A percentile compares a stretch with the other conserved stretches of the same genome.
Evolutionary conservation across 2,888 invertebrate species (phyloP).

Genomic region (Fissipunctia ypsillon): DNA sequence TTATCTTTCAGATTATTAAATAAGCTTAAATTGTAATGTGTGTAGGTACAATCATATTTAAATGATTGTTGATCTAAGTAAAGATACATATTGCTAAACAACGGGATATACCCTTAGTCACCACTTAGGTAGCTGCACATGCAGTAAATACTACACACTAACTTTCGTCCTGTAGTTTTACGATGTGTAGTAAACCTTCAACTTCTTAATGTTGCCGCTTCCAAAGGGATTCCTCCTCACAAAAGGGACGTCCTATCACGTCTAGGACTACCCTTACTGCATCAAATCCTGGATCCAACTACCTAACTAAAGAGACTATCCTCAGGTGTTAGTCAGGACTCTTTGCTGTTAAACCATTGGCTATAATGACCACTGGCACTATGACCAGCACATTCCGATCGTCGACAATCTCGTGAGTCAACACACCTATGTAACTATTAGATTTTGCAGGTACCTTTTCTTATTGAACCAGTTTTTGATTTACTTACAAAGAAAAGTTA

Average conservation of each 20-base stretch:
- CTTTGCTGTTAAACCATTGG: neutral
- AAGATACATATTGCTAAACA: constrained; percentile 5
- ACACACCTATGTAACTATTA: neutral
- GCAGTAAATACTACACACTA: neutral
- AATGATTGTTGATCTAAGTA: neutral
- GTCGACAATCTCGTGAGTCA: neutral
- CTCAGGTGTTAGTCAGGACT: neutral
- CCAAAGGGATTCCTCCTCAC: neutral
- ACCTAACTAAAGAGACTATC: neutral
- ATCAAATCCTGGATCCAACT: neutral
- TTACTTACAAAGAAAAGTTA: neutral
- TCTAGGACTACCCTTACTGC: neutral
- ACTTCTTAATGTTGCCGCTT: neutral
- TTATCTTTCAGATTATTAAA: constrained; percentile 30
- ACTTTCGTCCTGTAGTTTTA: neutral
- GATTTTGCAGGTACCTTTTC: neutral
- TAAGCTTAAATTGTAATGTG: constrained; percentile 5
- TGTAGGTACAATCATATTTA: constrained; percentile 1
- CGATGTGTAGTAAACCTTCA: neutral
- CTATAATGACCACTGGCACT: neutral
- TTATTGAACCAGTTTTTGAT: neutral
- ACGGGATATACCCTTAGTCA: constrained; percentile 20
- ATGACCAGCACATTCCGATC: neutral
- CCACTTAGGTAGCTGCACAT: neutral
- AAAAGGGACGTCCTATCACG: no score